Evolutionary conservation across 1,140 invertebrate genomes (phyloP).

Genomic region (Aphelenchoides fujianensis): DNA sequence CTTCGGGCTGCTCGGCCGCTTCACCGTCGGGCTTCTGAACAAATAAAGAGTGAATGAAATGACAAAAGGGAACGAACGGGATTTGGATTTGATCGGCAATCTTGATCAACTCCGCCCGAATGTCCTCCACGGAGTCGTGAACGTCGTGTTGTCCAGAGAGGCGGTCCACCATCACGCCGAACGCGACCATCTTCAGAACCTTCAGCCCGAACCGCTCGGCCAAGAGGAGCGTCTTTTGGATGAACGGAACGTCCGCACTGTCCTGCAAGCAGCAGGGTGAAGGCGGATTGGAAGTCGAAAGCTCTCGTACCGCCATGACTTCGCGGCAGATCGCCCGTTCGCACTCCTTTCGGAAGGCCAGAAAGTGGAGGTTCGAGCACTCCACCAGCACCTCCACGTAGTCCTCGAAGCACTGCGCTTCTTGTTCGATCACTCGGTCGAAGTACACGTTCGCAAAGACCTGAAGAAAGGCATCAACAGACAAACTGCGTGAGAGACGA

Average conservation of each 20-base stretch:
- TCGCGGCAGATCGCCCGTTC: conserved; percentile 44
- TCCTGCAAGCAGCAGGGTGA: conserved; percentile 33
- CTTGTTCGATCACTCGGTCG: conserved; percentile 28
- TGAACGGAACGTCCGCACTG: conserved; percentile 35
- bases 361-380: conserved; percentile 33
- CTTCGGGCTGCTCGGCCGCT: conserved; percentile 5
- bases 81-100: conserved; percentile 48
- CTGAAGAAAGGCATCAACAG: conserved; percentile 16
- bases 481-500: conserved; percentile 7
- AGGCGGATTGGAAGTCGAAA: conserved; percentile 3
- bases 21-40: background rate
- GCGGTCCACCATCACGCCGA: conserved; percentile 43
- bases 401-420: conserved; percentile 46
- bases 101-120: conserved; percentile 38
- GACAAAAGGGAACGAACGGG: too few relatives aligned
- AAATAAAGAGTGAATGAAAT: too few relatives aligned
- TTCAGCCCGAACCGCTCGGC: conserved; percentile 42
- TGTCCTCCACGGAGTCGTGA: conserved; percentile 38
- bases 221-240: conserved; percentile 46
- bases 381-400: conserved; percentile 43
- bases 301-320: conserved; percentile 41
- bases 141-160: conserved; percentile 18
- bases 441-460: conserved; percentile 45
- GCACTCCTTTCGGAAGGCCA: conserved; percentile 35
- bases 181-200: conserved; percentile 45